Conservation (phyloP, 2,888 invertebrate genomes). For the Chironomus riparius region DNA sequence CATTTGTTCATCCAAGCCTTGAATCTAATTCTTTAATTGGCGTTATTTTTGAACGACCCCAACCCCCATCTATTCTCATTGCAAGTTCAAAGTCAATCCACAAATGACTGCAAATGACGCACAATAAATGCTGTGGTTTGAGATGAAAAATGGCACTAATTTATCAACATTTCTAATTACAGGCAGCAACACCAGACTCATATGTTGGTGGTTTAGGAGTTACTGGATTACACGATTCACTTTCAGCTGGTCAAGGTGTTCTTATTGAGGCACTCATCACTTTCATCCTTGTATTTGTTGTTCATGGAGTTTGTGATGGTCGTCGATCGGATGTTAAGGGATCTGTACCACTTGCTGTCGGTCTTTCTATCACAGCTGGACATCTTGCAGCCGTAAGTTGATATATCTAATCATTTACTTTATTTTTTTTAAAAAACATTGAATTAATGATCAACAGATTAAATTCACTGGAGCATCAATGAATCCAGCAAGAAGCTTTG, state of each 20-base stretch:
- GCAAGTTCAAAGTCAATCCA: no score
- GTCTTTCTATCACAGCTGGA: conserved; percentile 73
- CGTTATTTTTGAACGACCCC: no score
- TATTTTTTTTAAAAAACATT: neutral
- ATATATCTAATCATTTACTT: neutral
- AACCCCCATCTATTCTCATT: no score
- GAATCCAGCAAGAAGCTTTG: conserved; percentile 88
- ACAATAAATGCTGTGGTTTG: no score
- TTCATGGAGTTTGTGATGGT: conserved; percentile 75
- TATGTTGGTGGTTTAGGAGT: conserved; percentile 52
- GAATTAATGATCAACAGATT: conserved; percentile 46
- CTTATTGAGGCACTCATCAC: conserved; percentile 78
- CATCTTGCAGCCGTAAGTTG: conserved; percentile 74
- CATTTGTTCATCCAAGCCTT: no score
- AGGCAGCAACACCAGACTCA: conserved; percentile 46
- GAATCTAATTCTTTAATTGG: no score
- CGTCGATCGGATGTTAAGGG: conserved; percentile 72
- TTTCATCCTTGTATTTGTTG: conserved; percentile 75
- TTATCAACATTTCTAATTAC: neutral
- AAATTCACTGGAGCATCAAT: conserved; percentile 79
- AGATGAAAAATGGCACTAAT: neutral
- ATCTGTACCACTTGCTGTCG: conserved; percentile 78
- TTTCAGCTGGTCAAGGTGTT: conserved; percentile 66
- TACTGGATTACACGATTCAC: conserved; percentile 47
- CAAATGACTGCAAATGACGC: no score